Evolutionary conservation across 1,140 invertebrate genomes (phyloP), one percentile per base, ranked within the genome.

Genomic region (Chrysoperla carnea): DNA sequence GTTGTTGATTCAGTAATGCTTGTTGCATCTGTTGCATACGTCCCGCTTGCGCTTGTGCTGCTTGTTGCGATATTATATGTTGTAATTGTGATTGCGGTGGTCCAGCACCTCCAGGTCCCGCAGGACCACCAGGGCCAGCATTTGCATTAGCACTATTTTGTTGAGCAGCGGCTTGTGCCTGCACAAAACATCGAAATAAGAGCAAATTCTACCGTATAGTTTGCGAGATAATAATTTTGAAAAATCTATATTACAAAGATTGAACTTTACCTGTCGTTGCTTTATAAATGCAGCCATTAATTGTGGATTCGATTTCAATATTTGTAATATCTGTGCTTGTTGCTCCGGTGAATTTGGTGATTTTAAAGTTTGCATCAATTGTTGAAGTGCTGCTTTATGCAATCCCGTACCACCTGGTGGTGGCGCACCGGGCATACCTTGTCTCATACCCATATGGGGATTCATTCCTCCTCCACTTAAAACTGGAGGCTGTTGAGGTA

Each of bases 231-330:
- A n/a, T n/a, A n/a, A n/a, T n/a, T n/a, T n/a, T n/a, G n/a, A n/a
- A n/a, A n/a, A n/a, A n/a, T n/a, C n/a, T n/a, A n/a, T n/a, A n/a
- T n/a, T n/a, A n/a, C n/a, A n/a, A n/a, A n/a, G n/a, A n/a, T 3
- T 23, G 17, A 3, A 5, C 17, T 23, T 48, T 38, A 78, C 74
- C 66, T 86, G 80, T 58, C 85, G 69, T 63, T 93, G 87, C 61
- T 92, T 92, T 41, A 97, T 90, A 56, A 95, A 93, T 39, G 90
- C 88, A 42, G 92, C 91, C 90, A 96, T 96, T 8, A 97, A 69
- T 45, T 87, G 87, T 37, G 92, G 92, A 69, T 96, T 92, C 37
- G 81, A 82, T 62, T 93, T 94, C 37, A 97, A 74, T 52, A 97
- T 92, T 50, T 81, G 77, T 23, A 95, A 67, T 40, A 96, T 87